Conservation (phyloP, 35 echinoderm and acorn worm genomes). For the Amphiura filiformis region DNA sequence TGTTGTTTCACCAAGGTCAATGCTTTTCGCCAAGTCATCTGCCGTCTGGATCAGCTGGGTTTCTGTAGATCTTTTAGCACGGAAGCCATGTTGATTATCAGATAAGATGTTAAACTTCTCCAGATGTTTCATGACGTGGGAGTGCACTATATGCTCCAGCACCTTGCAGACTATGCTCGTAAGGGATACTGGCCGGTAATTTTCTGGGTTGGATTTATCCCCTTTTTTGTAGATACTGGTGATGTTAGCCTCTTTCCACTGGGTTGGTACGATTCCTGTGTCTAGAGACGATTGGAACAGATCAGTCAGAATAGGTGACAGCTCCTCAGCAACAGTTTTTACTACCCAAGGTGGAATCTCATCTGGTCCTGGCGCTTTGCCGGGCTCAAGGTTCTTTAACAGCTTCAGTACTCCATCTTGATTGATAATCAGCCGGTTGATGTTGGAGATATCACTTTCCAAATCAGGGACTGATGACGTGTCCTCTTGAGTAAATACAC, state of each 20-base stretch:
- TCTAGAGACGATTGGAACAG: constrained; percentile 35
- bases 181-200: constrained; percentile 34
- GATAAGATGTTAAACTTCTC: too few species aligned
- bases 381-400: constrained; percentile 8
- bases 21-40: too few species aligned
- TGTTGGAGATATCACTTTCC: neutral
- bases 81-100: too few species aligned
- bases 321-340: too few species aligned
- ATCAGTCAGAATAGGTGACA: constrained; percentile 18
- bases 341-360: too few species aligned
- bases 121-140: too few species aligned
- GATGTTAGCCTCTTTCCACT: constrained; percentile 13
- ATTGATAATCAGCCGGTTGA: neutral
- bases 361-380: constrained; percentile 32
- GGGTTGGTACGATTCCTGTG: neutral
- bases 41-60: too few species aligned
- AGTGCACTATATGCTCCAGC: too few species aligned
- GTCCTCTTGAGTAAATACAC: constrained; percentile 17
- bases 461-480: neutral
- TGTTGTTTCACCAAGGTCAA: too few species aligned
- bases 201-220: constrained; percentile 12
- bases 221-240: constrained; percentile 17
- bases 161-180: too few species aligned
- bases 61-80: too few species aligned
- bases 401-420: constrained; percentile 27